Percentiles rank a stretch among this genome's conserved stretches.
These are phyloP conservation scores for Eurytoma adleriae DNA, from an alignment of 2,888 invertebrate species.

Conservation along the genomic window DNA sequence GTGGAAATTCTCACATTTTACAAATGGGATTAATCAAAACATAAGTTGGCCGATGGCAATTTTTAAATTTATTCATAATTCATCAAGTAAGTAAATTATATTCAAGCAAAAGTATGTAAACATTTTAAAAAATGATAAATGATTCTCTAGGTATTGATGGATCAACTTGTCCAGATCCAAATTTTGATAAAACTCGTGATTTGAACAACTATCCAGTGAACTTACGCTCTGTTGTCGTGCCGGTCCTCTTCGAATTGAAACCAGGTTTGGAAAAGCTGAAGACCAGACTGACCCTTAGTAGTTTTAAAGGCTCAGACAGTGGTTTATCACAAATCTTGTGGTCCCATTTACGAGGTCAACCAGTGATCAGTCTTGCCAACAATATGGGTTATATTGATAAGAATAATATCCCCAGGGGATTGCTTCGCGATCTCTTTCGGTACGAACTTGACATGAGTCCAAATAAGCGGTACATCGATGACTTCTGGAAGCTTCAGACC, in stretches of 20 bases:
- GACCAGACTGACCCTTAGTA: background rate
- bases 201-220: no score
- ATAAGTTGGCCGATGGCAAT: background rate
- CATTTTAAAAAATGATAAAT: background rate
- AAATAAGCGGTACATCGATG: slow-evolving; percentile 50
- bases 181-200: background rate
- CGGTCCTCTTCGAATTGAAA: no score
- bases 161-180: background rate
- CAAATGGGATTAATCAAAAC: background rate
- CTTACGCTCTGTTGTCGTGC: no score
- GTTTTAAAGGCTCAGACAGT: slow-evolving; percentile 3
- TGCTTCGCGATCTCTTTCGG: background rate
- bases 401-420: background rate
- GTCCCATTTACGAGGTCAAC: background rate
- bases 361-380: background rate
- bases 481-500: slow-evolving; percentile 49
- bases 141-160: background rate
- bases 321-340: background rate
- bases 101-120: no score
- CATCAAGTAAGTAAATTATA: slow-evolving; percentile 3
- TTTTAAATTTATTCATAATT: background rate
- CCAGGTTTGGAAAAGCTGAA: background rate
- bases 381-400: slow-evolving; percentile 7
- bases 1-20: slow-evolving; percentile 49
- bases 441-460: slow-evolving; percentile 48